phyloP scores from a whole-genome alignment of 2,888 invertebrate genomes.

The Chaetogeoica ovagalla region DNA sequence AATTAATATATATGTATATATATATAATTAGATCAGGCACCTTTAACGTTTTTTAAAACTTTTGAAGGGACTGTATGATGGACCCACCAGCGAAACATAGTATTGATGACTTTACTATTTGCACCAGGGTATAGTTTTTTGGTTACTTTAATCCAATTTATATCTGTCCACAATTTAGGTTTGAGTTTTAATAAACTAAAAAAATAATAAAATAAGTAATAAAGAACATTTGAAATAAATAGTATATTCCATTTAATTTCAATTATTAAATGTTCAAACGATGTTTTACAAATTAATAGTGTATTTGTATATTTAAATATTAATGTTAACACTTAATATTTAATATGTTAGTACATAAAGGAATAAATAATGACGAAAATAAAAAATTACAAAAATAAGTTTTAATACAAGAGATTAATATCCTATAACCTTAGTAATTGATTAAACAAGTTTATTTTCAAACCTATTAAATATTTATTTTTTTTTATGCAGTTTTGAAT shows the following conservation, averaged over 20 bases:
- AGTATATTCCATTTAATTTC: background rate
- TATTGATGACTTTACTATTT: constrained; percentile 4
- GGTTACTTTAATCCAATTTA: constrained; percentile 26
- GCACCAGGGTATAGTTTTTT: constrained; percentile 35
- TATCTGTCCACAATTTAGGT: constrained; percentile 22
- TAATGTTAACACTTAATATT: no score
- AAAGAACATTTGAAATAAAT: background rate
- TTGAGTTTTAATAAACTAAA: constrained; percentile 19
- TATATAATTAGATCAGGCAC: background rate
- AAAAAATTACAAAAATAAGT: no score
- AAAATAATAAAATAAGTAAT: background rate
- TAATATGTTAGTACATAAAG: no score
- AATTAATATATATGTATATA: background rate
- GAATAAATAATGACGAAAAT: no score
- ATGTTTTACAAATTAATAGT: no score
- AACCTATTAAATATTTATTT: no score
- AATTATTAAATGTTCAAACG: no score
- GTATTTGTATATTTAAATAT: no score
- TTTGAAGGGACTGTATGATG: background rate
- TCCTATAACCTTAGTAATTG: no score
- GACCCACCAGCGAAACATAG: constrained; percentile 1
- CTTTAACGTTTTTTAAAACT: background rate
- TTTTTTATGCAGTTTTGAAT: no score
- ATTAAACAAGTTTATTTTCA: no score
- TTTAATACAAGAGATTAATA: no score